Base-by-base conservation (phyloP, 92 coral and sea anemone species). In the Zoanthus sociatus region DNA sequence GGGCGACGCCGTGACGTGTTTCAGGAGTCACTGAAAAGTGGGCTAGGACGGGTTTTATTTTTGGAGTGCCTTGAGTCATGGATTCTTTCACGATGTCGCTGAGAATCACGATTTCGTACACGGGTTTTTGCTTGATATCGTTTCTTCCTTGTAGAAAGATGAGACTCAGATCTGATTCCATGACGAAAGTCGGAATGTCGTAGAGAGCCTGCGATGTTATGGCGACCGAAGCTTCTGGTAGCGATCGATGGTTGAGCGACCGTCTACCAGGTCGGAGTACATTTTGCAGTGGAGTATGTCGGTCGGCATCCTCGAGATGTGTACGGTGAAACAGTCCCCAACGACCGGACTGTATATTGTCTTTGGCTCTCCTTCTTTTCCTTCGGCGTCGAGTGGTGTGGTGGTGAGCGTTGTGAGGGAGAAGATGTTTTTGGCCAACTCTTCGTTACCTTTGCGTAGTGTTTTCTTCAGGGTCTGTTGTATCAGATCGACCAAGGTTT, bases 151-250 rank as follows among this genome's bases (percentile, higher is more conserved):
- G n/a, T n/a, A n/a, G 73, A 17, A 68, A 68, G 73, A 21, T 32
- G 42, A 68, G 73, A 68, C 73, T 14, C 73, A 68, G 21, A 37
- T 68, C 73, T 68, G 73, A 68, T 68, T 68, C 73, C 73, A 68
- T 10, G 42, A 68, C 73, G 73, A 18, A 68, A 17, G 73, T 37
- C 18, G 73, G 73, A 68, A 68, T 68, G 73, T 68, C 73, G 73
- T 17, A 68, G 73, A 68, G 18, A 2, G 72, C 7, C 16, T 67
- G 72, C 13, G 20, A 30, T 30, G 72, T 67, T 9, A 67, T 12
- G 72, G 72, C 7, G 58, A 53, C 58, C 58, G 58, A 3, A 6
- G 58, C 58, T 53, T 53, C 58, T 53, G 58, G 58, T 3, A 10
- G 7, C 58, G 58, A 53, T 3, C 58, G 58, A 10, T 53, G 58